Evolutionary conservation across 2,797 vertebrate species (phyloP).

Genomic region (Allochrocebus solatus): DNA sequence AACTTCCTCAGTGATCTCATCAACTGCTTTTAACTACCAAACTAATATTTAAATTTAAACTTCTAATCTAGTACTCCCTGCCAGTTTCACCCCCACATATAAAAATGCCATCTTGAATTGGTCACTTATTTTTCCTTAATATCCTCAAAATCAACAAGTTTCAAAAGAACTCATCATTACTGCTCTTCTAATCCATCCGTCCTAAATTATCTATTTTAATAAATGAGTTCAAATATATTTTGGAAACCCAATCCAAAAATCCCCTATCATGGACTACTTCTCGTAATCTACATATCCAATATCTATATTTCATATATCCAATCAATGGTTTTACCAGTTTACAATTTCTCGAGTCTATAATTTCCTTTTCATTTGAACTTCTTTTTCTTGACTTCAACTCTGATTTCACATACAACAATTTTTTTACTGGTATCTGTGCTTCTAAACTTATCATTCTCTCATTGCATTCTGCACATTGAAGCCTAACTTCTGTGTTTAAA

Average conservation of each 20-base stretch:
- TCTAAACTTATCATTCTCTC: neutral
- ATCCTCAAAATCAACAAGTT: neutral
- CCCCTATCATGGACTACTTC: neutral
- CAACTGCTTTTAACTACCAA: neutral
- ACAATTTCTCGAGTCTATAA: neutral
- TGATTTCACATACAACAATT: neutral
- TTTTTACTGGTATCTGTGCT: fast-evolving
- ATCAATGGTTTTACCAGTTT: neutral
- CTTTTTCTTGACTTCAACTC: neutral
- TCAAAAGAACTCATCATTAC: neutral
- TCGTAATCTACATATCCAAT: neutral
- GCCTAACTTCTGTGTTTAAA: neutral
- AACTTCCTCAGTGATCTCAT: neutral
- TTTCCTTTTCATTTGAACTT: neutral
- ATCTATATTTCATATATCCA: neutral
- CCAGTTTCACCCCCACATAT: neutral
- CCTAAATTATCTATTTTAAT: neutral
- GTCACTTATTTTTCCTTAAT: neutral
- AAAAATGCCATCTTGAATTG: neutral
- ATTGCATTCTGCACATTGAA: neutral
- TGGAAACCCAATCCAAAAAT: neutral
- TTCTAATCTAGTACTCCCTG: neutral
- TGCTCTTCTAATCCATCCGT: neutral
- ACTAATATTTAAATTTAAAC: neutral
- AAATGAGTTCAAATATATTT: neutral